Evolutionary conservation across 1,140 invertebrate genomes (phyloP).

Genomic region (Euwallacea fornicatus): DNA sequence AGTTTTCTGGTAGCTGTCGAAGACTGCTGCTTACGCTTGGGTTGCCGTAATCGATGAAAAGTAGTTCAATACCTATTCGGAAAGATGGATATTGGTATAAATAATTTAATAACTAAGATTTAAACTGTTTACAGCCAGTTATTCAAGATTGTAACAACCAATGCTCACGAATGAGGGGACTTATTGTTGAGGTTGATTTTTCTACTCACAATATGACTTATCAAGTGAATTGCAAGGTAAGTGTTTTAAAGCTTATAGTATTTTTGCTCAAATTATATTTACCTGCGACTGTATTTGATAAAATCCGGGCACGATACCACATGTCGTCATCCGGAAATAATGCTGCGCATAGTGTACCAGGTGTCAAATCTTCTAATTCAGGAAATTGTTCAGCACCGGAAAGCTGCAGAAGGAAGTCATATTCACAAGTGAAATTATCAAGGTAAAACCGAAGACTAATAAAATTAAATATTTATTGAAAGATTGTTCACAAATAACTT

Average conservation of each 20-base stretch:
- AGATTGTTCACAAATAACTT: neutral
- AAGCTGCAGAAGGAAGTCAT: conserved; percentile 2
- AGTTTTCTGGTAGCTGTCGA: conserved; percentile 63
- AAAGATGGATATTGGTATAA: too few relatives aligned
- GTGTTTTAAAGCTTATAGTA: too few relatives aligned
- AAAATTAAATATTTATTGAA: neutral
- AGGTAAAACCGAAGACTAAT: too few relatives aligned
- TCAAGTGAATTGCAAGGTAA: conserved; percentile 42
- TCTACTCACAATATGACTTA: too few relatives aligned
- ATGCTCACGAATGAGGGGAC: too few relatives aligned
- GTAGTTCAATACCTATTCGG: conserved; percentile 57
- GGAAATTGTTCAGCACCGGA: conserved; percentile 59
- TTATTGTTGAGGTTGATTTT: too few relatives aligned
- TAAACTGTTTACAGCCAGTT: too few relatives aligned
- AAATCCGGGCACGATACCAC: conserved; percentile 71
- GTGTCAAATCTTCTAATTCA: conserved; percentile 55
- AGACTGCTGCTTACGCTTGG: conserved; percentile 62
- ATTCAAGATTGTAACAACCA: too few relatives aligned
- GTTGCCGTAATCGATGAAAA: conserved; percentile 77
- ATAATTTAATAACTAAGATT: too few relatives aligned
- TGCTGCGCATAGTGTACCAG: conserved; percentile 66
- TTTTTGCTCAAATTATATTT: neutral
- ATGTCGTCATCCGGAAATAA: conserved; percentile 68
- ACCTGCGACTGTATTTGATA: conserved; percentile 61
- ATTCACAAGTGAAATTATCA: too few relatives aligned